These are phyloP conservation scores for Fringilla coelebs DNA, from an alignment of 2,797 vertebrate species.

Conservation along the genomic window DNA sequence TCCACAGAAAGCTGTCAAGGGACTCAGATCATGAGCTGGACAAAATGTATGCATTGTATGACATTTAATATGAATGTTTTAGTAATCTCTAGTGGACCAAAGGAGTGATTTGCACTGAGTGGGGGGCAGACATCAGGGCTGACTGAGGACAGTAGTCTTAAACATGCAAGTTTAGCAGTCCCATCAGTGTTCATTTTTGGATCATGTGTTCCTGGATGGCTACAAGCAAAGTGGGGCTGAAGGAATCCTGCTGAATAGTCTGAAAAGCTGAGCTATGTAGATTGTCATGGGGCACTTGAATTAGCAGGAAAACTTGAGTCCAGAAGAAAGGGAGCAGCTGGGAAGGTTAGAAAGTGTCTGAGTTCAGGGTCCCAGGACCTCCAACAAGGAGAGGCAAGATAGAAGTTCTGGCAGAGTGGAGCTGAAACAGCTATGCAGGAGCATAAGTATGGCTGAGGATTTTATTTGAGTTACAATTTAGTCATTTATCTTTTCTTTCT, in stretches of 20 bases:
- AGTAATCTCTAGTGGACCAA: neutral
- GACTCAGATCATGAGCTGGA: neutral
- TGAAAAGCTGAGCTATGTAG: neutral
- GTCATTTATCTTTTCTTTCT: neutral
- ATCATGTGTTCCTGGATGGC: neutral
- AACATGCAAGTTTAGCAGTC: neutral
- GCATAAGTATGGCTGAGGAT: neutral
- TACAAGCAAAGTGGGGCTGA: neutral
- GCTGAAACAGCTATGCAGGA: neutral
- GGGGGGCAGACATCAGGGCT: neutral
- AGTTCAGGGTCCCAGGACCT: neutral
- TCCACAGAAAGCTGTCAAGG: constrained; percentile 12
- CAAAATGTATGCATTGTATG: neutral
- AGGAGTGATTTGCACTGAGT: neutral
- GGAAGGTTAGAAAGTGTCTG: neutral
- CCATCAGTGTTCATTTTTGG: neutral
- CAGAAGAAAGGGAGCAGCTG: neutral
- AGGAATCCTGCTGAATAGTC: neutral
- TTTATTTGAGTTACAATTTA: neutral
- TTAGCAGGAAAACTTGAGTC: neutral
- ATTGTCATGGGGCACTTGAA: neutral
- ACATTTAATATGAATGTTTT: constrained; percentile 10
- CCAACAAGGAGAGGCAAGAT: neutral
- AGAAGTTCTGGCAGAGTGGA: neutral
- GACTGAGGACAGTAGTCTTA: neutral